Conservation (phyloP, 2,888 invertebrate genomes). For the Chrysina gloriosa region DNA sequence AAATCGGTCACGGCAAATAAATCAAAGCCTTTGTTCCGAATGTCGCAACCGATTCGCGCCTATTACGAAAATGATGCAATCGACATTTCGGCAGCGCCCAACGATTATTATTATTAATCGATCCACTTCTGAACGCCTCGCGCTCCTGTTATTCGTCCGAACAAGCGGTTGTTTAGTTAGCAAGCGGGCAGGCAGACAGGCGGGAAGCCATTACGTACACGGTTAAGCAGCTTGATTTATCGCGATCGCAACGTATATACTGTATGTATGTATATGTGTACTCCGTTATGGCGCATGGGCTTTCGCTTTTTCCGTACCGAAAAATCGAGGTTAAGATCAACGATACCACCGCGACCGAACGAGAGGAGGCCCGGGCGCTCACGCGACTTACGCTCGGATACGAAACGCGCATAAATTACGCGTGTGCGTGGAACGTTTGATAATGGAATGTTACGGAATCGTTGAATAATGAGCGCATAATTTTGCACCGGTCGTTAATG, state of each 20-base stretch:
- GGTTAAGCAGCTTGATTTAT: too few species aligned
- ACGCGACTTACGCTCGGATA: not conserved
- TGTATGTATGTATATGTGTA: too few species aligned
- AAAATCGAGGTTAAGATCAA: constrained; percentile 24
- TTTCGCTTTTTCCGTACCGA: not conserved
- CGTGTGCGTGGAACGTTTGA: too few species aligned
- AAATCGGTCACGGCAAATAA: too few species aligned
- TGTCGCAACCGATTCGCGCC: too few species aligned
- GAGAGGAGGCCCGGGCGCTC: not conserved
- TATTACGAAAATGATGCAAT: not conserved
- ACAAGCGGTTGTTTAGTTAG: not conserved
- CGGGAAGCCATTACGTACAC: too few species aligned
- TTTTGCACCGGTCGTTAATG: not conserved
- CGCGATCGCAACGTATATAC: too few species aligned
- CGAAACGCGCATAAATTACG: not conserved
- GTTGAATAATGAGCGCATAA: not conserved
- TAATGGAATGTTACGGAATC: constrained; percentile 16
- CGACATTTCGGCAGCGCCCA: not conserved
- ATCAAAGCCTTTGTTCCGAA: too few species aligned
- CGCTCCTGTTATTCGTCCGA: not conserved
- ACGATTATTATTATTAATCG: not conserved
- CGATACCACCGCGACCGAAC: not conserved
- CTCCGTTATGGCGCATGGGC: too few species aligned
- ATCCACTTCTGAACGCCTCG: not conserved
- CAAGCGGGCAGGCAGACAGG: too few species aligned